Conservation (phyloP, 2,797 vertebrate species). For the Hypotaenidia philippensis region DNA sequence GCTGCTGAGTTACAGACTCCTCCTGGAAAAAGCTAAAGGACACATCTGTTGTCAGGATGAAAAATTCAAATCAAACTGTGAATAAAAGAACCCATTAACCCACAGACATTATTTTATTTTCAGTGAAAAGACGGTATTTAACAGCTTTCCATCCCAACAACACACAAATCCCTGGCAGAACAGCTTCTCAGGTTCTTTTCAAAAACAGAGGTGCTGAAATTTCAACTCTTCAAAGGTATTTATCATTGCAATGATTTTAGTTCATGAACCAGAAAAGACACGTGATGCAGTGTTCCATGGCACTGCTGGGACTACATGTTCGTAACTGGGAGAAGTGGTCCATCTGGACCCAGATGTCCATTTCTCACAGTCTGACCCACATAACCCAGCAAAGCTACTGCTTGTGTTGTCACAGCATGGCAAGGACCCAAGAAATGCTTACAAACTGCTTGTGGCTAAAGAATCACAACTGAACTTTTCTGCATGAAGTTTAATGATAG, state of each 20-base stretch:
- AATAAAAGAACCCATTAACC: slow-evolving; percentile 11
- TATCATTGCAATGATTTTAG: not conserved
- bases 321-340: not conserved
- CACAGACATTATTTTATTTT: not conserved
- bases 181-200: not conserved
- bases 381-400: not conserved
- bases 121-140: not conserved
- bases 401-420: not conserved
- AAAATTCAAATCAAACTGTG: slow-evolving; percentile 34
- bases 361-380: not conserved
- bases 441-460: not conserved
- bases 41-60: not conserved
- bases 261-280: not conserved
- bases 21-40: not conserved
- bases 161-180: not conserved
- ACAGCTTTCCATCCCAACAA: not conserved
- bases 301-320: not conserved
- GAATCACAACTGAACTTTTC: not conserved
- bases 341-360: not conserved
- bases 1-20: not conserved
- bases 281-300: not conserved
- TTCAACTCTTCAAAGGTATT: not conserved
- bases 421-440: not conserved
- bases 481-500: not conserved
- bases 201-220: not conserved